Evolutionary conservation across 2,888 invertebrate genomes (phyloP).

Genomic region (Coelinius sp.): DNA sequence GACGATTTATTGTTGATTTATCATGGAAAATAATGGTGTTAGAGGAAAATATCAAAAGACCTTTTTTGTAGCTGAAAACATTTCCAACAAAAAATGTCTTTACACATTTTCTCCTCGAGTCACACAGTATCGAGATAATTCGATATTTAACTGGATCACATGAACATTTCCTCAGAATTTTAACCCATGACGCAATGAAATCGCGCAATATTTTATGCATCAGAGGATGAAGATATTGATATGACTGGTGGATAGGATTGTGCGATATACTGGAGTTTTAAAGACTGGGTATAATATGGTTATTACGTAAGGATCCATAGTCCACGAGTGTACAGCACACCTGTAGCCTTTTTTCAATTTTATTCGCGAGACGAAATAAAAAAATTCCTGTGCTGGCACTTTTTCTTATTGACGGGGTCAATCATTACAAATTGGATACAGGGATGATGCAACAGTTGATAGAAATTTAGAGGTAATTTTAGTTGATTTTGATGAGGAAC

Average conservation of each 20-base stretch:
- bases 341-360: background rate
- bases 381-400: background rate
- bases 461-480: too few species aligned
- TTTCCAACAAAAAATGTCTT: too few species aligned
- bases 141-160: background rate
- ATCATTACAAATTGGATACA: background rate
- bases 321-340: conserved; percentile 14
- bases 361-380: background rate
- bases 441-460: background rate
- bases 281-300: background rate
- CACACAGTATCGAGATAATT: too few species aligned
- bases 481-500: too few species aligned
- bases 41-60: too few species aligned
- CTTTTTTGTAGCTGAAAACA: too few species aligned
- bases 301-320: conserved; percentile 30
- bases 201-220: background rate
- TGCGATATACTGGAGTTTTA: background rate
- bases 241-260: background rate
- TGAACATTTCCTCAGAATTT: background rate
- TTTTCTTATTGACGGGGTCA: background rate
- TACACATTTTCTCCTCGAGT: too few species aligned
- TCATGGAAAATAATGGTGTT: too few species aligned
- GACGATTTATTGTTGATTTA: too few species aligned
- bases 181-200: background rate
- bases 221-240: background rate